These are phyloP conservation scores for Cotesia chilonis DNA, from an alignment of 1,140 invertebrate genomes.

Conservation along the genomic window DNA sequence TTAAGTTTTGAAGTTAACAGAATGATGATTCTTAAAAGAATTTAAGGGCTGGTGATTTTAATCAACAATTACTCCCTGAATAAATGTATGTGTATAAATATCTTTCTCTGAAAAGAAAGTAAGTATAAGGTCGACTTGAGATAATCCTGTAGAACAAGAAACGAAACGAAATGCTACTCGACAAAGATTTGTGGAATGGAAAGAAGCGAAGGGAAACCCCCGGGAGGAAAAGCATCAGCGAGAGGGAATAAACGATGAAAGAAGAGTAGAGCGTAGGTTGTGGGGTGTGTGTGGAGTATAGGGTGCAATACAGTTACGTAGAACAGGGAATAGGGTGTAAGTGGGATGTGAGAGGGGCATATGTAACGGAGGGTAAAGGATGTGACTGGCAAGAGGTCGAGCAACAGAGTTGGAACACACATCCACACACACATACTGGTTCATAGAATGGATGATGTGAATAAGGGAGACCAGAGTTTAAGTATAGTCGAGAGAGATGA, in stretches of 20 bases:
- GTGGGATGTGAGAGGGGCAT: conserved; percentile 23
- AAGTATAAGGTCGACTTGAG: too few relatives aligned
- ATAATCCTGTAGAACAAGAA: too few relatives aligned
- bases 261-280: background rate
- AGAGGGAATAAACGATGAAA: conserved; percentile 29
- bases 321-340: background rate
- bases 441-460: too few relatives aligned
- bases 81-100: background rate
- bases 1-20: too few relatives aligned
- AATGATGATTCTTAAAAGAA: too few relatives aligned
- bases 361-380: conserved; percentile 36
- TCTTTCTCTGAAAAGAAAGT: background rate
- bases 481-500: conserved; percentile 31
- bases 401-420: too few relatives aligned
- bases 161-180: conserved; percentile 9
- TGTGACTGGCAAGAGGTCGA: conserved; percentile 10
- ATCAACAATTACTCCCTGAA: conserved; percentile 22
- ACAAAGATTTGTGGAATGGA: conserved; percentile 29
- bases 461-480: too few relatives aligned
- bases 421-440: background rate
- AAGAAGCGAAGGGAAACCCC: conserved; percentile 23
- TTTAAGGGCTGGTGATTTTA: too few relatives aligned
- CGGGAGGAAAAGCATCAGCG: conserved; percentile 29
- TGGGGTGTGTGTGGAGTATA: conserved; percentile 22
- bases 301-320: conserved; percentile 13